Evolutionary conservation across 2,888 invertebrate genomes (phyloP).

Genomic region (Calliphora vomitoria): DNA sequence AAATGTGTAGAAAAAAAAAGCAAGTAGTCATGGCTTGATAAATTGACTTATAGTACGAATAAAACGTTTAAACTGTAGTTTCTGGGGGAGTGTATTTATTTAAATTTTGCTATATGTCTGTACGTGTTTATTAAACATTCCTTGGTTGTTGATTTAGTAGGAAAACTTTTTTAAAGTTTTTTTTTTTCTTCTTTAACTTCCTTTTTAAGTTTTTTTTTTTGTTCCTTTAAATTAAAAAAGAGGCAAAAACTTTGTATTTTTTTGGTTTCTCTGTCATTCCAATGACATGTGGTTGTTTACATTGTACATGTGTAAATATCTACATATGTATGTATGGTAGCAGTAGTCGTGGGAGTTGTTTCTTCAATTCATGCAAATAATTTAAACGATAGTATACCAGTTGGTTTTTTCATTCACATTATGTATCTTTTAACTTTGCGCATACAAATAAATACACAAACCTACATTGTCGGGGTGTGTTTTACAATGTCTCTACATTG

Average conservation of each 20-base stretch:
- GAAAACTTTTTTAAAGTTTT: background rate
- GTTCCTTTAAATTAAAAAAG: background rate
- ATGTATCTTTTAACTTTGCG: no score
- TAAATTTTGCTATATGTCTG: background rate
- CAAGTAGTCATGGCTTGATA: constrained; percentile 21
- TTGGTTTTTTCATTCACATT: no score
- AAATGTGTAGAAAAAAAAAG: background rate
- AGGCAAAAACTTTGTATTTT: no score
- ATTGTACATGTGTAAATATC: background rate
- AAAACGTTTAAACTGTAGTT: constrained; percentile 21
- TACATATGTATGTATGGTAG: background rate
- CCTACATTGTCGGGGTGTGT: background rate
- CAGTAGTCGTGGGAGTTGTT: background rate
- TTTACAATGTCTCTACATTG: no score
- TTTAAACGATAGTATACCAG: background rate
- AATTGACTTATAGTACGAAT: constrained; percentile 20
- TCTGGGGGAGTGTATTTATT: background rate
- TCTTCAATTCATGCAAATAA: background rate
- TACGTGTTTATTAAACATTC: background rate
- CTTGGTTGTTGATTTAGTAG: constrained; percentile 3
- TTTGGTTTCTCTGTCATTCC: background rate
- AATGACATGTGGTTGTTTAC: background rate
- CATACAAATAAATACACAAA: no score
- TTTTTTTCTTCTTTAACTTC: background rate
- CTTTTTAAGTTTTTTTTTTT: background rate